Percentiles rank a stretch among this genome's conserved stretches.
Conservation (phyloP, 2,113 vertebrate species). For the Caranx melampygus region DNA sequence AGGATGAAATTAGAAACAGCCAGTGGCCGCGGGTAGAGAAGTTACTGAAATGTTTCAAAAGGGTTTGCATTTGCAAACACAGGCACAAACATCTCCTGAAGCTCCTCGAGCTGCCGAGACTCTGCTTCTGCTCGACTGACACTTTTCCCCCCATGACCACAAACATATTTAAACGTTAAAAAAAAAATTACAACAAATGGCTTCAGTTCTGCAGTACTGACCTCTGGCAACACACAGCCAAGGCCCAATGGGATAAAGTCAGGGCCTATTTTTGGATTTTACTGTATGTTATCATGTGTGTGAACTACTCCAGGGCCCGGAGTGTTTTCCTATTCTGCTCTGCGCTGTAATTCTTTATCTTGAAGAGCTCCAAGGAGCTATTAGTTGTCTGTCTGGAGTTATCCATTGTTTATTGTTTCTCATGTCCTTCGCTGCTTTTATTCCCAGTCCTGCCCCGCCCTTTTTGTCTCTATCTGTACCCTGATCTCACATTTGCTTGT, state of each 20-base stretch:
- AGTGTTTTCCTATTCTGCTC: slow-evolving; percentile 11
- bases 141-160: neutral
- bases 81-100: neutral
- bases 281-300: neutral
- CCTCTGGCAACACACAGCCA: neutral
- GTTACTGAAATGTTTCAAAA: neutral
- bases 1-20: neutral
- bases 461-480: neutral
- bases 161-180: slow-evolving; percentile 4
- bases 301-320: neutral
- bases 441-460: slow-evolving; percentile 2
- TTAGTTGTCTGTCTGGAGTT: slow-evolving; percentile 8
- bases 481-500: slow-evolving; percentile 8
- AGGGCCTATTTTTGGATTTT: slow-evolving; percentile 13
- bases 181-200: slow-evolving; percentile 14
- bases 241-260: neutral
- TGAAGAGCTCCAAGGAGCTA: neutral
- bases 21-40: neutral
- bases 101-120: neutral
- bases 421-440: neutral
- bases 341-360: slow-evolving; percentile 11
- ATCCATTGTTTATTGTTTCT: slow-evolving; percentile 23
- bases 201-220: neutral
- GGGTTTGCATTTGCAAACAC: neutral
- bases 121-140: neutral